Conservation (phyloP, 1,140 invertebrate genomes). For the Bombus soroeensis region DNA sequence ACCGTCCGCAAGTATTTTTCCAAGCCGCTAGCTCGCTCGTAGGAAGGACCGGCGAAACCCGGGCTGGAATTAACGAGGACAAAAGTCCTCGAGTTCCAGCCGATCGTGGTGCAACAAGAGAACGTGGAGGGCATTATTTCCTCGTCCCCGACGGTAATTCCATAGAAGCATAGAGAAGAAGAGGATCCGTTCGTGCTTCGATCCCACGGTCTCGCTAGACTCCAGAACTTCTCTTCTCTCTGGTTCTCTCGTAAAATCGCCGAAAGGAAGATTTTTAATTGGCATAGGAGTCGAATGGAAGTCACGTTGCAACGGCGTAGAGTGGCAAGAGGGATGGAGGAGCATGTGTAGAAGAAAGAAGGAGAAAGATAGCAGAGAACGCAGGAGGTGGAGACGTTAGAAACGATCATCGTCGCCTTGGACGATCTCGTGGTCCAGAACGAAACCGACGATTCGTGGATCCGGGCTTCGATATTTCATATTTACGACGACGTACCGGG, state of each 20-base stretch:
- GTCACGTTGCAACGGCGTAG: neutral
- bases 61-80: slow-evolving; percentile 26
- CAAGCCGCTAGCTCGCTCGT: neutral
- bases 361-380: neutral
- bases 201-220: slow-evolving; percentile 24
- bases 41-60: neutral
- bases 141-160: slow-evolving; percentile 18
- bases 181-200: neutral
- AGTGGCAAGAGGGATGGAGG: neutral
- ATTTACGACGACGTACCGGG: slow-evolving; percentile 79
- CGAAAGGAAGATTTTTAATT: slow-evolving; percentile 72
- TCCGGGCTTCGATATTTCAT: slow-evolving; percentile 81
- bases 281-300: slow-evolving; percentile 53
- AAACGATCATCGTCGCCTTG: slow-evolving; percentile 55
- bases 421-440: slow-evolving; percentile 41
- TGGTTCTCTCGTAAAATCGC: slow-evolving; percentile 63
- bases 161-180: slow-evolving; percentile 17
- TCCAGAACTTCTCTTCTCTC: neutral
- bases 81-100: slow-evolving; percentile 19
- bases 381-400: slow-evolving; percentile 44
- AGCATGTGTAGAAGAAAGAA: neutral
- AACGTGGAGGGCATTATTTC: slow-evolving; percentile 25
- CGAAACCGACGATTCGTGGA: slow-evolving; percentile 59
- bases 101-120: slow-evolving; percentile 1
- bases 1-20: neutral